Conservation (phyloP, 2,797 vertebrate species). For the Tokudaia muenninki region DNA sequence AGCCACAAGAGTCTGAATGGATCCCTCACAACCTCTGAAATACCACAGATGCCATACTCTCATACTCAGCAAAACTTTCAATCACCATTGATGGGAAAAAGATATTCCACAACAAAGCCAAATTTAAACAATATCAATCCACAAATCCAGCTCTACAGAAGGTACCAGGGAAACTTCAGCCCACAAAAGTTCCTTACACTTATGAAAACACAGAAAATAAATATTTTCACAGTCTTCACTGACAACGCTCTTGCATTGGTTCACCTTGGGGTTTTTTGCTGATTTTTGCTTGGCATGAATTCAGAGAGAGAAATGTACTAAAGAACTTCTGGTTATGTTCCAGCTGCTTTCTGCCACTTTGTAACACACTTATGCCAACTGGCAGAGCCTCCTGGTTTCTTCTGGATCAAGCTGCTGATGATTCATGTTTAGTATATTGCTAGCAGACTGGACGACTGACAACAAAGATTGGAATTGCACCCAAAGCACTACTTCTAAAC, state of each 20-base stretch:
- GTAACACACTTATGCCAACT: background rate
- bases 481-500: background rate
- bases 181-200: background rate
- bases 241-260: background rate
- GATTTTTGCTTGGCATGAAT: background rate
- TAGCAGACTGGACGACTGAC: background rate
- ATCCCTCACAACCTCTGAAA: background rate
- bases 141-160: background rate
- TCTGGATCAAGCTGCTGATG: background rate
- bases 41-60: background rate
- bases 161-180: background rate
- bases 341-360: background rate
- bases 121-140: background rate
- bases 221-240: background rate
- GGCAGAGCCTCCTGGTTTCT: background rate
- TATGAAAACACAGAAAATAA: background rate
- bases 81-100: background rate
- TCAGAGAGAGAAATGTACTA: background rate
- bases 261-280: background rate
- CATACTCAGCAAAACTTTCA: background rate
- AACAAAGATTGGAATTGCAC: too few relatives aligned
- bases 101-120: background rate
- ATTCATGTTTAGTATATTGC: background rate
- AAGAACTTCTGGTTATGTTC: background rate
- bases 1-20: background rate